Base-by-base conservation (phyloP, 2,113 vertebrate genomes). In the Pteropus alecto region DNA sequence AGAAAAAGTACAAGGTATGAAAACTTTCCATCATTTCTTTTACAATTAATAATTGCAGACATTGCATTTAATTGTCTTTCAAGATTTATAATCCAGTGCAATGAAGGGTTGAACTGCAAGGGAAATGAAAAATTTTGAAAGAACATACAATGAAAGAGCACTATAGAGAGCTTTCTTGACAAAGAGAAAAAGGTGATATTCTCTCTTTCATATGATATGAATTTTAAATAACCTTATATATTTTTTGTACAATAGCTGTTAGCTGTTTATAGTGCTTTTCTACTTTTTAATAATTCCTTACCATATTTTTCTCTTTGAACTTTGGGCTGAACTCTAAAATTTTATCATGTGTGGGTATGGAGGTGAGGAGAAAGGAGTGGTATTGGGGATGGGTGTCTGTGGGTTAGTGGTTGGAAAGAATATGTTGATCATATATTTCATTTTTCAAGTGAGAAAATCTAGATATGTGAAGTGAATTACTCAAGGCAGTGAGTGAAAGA, bases 1-100 rank as follows among this genome's bases (percentile, higher is more conserved):
- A 92, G 99, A 99, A 97, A 99, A 98, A 98, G 95, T 99, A 79
- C 98, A 98, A 98, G 99, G 99, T 99, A 98, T 74, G 98, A 90
- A 51, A 78, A 77, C 28, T 33, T 41, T 95, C 70, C 48, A 60
- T 74, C 26, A 90, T 81, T 94, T 84, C n/a, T 83, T 93, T 92
- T 93, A 35, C 14, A 78, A 41, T 97, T 90, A 84, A 88, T 81
- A 95, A 58, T 54, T 93, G 13, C 14, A 83, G 54, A 46, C n/a
- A 51, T 48, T 96, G 18, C 26, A 82, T 93, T 61, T 85, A 35
- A 56, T 92, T 87, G 7, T 92, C 70, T 81, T 86, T 77, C 33
- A 87, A 82, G 60, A 67, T 88, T 94, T 82, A 82, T 78, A 90
- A 56, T 90, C 46, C 18, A 71, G 35, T 94, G 28, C 16, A 82